Percentiles rank a stretch among this genome's conserved stretches.
phyloP scores from a whole-genome alignment of 2,113 vertebrate species.

The Mormoops blainvillei region DNA sequence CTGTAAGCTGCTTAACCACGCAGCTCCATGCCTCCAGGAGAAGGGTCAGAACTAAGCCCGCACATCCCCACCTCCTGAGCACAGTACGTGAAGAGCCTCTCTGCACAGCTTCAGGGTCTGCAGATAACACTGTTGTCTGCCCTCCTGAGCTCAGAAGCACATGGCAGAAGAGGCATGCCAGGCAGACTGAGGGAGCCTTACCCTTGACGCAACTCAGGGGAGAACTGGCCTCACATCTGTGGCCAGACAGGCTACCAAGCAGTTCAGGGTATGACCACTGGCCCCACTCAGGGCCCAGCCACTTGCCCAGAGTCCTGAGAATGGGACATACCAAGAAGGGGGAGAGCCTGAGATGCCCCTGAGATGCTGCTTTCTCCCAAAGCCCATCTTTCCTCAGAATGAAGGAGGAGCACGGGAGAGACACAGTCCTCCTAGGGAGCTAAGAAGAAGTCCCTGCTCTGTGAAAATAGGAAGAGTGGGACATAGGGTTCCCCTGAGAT shows the following conservation, averaged over 20 bases:
- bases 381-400: neutral
- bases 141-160: neutral
- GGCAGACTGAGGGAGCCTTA: neutral
- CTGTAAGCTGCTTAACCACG: neutral
- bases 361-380: neutral
- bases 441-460: neutral
- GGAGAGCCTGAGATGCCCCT: neutral
- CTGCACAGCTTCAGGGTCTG: neutral
- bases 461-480: neutral
- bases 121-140: neutral
- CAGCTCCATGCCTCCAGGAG: constrained; percentile 25
- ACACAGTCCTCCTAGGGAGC: neutral
- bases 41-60: neutral
- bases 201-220: fast-evolving
- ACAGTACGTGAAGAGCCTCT: constrained; percentile 31
- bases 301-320: neutral
- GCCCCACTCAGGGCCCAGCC: neutral
- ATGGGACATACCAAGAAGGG: neutral
- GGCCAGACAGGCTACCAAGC: neutral
- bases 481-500: neutral
- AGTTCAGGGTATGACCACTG: neutral
- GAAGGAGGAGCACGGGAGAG: fast-evolving
- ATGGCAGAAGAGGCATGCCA: fast-evolving
- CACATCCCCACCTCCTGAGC: fast-evolving
- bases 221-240: neutral